A percentile compares a stretch with the other conserved stretches of the same genome.
Conservation (phyloP, 2,888 invertebrate genomes). For the Vanessa cardui region DNA sequence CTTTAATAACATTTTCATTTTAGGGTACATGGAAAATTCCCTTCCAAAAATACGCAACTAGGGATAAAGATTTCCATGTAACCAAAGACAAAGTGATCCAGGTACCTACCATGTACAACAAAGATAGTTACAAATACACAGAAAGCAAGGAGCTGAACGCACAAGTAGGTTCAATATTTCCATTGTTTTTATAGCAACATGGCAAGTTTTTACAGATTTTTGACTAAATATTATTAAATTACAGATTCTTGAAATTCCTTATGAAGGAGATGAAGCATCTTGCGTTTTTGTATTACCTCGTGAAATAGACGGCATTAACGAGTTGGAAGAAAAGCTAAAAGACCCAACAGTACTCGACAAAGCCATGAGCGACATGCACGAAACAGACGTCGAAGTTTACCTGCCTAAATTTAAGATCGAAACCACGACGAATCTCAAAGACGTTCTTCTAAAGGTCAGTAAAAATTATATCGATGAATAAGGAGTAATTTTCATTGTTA, state of each 20-base stretch:
- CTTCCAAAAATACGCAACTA: constrained; percentile 83
- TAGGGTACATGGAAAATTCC: constrained; percentile 86
- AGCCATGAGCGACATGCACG: constrained; percentile 65
- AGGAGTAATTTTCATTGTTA: too few relatives aligned
- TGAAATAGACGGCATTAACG: constrained; percentile 83
- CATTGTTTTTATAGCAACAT: neutral
- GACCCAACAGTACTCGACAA: constrained; percentile 63
- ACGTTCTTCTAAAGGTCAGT: constrained; percentile 83
- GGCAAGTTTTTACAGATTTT: too few relatives aligned
- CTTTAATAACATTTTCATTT: neutral
- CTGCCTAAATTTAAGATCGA: constrained; percentile 92
- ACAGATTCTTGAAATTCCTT: constrained; percentile 88
- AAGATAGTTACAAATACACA: constrained; percentile 66
- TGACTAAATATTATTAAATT: constrained; percentile 35
- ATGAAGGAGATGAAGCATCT: constrained; percentile 85
- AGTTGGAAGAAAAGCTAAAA: constrained; percentile 84
- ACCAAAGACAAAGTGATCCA: constrained; percentile 78
- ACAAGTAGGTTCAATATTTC: constrained; percentile 52
- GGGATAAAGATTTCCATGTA: constrained; percentile 84
- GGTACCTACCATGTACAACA: constrained; percentile 86
- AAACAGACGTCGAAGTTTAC: constrained; percentile 82
- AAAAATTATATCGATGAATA: too few relatives aligned
- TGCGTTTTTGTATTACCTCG: constrained; percentile 90
- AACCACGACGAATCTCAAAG: constrained; percentile 84
- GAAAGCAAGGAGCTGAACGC: constrained; percentile 62